A percentile compares a stretch with the other conserved stretches of the same genome.
Evolutionary conservation across 2,888 invertebrate genomes (phyloP).

Genomic region (Catocala fraxini): DNA sequence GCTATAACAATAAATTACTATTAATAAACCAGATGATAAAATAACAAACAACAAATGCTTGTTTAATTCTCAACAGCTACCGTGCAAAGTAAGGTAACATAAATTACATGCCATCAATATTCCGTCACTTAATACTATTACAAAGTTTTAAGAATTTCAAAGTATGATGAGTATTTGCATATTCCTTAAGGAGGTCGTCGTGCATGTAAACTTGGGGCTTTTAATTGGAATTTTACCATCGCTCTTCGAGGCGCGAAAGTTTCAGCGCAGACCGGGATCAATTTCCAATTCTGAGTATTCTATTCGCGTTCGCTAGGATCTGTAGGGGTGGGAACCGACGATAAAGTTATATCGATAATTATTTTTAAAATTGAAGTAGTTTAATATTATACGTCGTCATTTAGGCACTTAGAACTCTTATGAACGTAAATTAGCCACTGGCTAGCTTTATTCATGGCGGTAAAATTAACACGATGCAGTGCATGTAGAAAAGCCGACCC

Average conservation of each 20-base stretch:
- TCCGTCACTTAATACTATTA: constrained; percentile 49
- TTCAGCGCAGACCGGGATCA: constrained; percentile 67
- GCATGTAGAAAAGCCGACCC: no score
- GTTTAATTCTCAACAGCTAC: constrained; percentile 1
- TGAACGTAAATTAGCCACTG: no score
- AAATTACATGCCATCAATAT: constrained; percentile 41
- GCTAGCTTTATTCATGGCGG: no score
- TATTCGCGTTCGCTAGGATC: constrained; percentile 57
- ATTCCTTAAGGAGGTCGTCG: constrained; percentile 51
- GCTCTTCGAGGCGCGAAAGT: constrained; percentile 58
- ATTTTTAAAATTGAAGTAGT: no score
- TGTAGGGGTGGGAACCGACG: constrained; percentile 42
- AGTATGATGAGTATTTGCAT: constrained; percentile 55
- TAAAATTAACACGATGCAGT: no score
- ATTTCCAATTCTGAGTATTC: constrained; percentile 80
- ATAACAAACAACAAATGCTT: neutral
- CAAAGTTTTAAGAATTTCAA: constrained; percentile 42
- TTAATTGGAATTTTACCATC: constrained; percentile 78
- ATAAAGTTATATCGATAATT: constrained; percentile 30
- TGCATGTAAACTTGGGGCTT: constrained; percentile 66
- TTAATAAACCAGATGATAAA: no score
- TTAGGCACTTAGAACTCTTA: no score
- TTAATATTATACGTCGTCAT: no score
- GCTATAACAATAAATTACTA: no score
- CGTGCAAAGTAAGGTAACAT: constrained; percentile 17